phyloP scores from a whole-genome alignment of 35 echinoderm and acorn worm genomes.

The Heliocidaris erythrogramma region DNA sequence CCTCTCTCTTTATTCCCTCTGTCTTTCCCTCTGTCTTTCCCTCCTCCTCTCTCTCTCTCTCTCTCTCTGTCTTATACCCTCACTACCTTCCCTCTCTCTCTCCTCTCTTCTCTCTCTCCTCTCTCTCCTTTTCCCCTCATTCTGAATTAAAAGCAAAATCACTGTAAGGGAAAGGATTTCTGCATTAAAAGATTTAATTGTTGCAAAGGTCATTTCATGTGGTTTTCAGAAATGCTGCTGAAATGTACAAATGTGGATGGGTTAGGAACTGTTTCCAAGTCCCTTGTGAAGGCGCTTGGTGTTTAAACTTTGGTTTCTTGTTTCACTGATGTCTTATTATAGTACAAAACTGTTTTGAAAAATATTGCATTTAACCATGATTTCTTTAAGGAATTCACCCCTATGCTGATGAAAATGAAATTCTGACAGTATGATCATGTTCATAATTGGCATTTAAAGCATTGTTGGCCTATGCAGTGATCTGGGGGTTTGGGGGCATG shows the following conservation, averaged over 20 bases:
- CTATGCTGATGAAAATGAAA: too few species aligned
- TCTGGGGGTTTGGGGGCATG: too few species aligned
- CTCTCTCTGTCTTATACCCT: too few species aligned
- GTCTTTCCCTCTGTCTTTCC: neutral
- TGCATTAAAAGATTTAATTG: neutral
- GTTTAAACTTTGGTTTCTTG: neutral
- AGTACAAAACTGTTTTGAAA: neutral
- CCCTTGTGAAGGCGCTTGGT: neutral
- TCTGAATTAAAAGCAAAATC: neutral
- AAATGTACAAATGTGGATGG: conserved; percentile 17
- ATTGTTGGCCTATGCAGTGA: too few species aligned
- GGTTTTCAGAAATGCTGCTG: neutral
- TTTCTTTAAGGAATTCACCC: too few species aligned
- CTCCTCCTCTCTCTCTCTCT: neutral
- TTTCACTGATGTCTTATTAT: neutral
- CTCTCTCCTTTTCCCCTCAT: too few species aligned
- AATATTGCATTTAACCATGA: too few species aligned
- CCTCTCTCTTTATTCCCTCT: neutral
- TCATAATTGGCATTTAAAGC: too few species aligned
- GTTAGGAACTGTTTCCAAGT: neutral
- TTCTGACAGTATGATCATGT: too few species aligned
- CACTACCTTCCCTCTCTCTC: too few species aligned
- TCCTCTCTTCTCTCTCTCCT: too few species aligned
- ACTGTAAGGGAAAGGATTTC: neutral
- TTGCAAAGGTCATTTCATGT: neutral